Evolutionary conservation across 2,113 vertebrate species (phyloP), one percentile per base, ranked within the genome.

Genomic region (Zapornia atra): DNA sequence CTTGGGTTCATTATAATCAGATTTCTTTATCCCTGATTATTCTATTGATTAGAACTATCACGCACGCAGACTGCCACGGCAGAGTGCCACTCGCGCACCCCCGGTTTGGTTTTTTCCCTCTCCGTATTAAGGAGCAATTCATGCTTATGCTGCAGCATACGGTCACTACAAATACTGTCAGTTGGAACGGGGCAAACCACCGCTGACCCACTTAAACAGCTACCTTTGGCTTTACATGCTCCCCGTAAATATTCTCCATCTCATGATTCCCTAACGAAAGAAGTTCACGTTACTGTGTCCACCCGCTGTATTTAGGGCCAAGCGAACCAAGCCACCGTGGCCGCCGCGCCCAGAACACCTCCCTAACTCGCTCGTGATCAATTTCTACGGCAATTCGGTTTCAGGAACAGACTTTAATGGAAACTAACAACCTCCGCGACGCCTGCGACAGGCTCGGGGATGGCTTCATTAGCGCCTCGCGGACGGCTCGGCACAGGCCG

Each of bases 391-490:
- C 25, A n/a, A 24, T 8, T 48, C 77, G 10, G 50, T 31, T 15
- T 10, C 44, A 46, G 44, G 69, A 44, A 56, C 63, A 44, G 6
- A 29, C 21, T 56, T 19, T 0, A 60, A 42, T 0, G 5, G 59
- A 44, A 87, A 38, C 48, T 46, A 46, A 46, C 44, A 46, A 4
- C 44, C 44, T 46, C 44, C 44, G 44, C 44, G 42, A 8, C 42
- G 42, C 42, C 42, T 44, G 42, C 42, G 44, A 18, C 44, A 46
- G 44, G 3, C 7, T 34, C 33, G 1, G 61, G 10, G 60, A 12
- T 0, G 8, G 26, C 6, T 16, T 21, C 11, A 11, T 4, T 2
- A 3, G 1, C 1, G 48, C 8, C 3, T 29, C 50, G 1, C 29
- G 4, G 50, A 75, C 38, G 38, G 38, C 38, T 44, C 42, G 42